Conservation (phyloP, 2,797 vertebrate species). For the Valencia hispanica region DNA sequence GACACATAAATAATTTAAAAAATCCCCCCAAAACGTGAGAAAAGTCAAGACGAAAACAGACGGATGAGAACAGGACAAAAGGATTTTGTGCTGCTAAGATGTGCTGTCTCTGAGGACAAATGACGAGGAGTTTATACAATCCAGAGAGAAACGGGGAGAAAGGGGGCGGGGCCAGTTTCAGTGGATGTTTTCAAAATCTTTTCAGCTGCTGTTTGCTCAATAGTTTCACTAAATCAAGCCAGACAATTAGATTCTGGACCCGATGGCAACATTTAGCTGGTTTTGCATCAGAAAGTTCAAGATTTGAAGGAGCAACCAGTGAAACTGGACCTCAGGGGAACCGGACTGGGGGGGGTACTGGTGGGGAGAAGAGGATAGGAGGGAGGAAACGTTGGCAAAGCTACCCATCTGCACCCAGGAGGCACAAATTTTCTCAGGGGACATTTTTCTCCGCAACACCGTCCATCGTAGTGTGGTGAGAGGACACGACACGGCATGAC, state of each 20-base stretch:
- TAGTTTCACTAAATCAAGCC: slow-evolving; percentile 2
- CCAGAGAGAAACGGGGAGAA: slow-evolving; percentile 11
- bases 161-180: slow-evolving; percentile 39
- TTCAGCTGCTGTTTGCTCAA: slow-evolving; percentile 16
- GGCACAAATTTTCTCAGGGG: slow-evolving; percentile 48
- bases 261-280: neutral
- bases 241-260: neutral
- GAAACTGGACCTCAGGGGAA: neutral
- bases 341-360: neutral
- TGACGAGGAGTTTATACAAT: slow-evolving; percentile 67
- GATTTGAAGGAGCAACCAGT: slow-evolving; percentile 26
- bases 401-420: slow-evolving; percentile 42
- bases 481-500: slow-evolving; percentile 72
- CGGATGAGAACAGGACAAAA: slow-evolving; percentile 50
- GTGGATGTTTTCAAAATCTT: slow-evolving; percentile 22
- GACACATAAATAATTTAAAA: no score
- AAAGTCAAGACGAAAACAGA: no score
- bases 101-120: slow-evolving; percentile 73
- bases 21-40: no score
- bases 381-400: slow-evolving; percentile 43
- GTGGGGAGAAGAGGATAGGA: neutral
- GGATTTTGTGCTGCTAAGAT: slow-evolving; percentile 75
- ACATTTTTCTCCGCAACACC: slow-evolving; percentile 68
- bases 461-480: slow-evolving; percentile 65
- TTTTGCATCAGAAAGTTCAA: neutral